Evolutionary conservation across 2,113 vertebrate species (phyloP), one percentile per base, ranked within the genome.

Genomic region (Ardeotis arabs): DNA sequence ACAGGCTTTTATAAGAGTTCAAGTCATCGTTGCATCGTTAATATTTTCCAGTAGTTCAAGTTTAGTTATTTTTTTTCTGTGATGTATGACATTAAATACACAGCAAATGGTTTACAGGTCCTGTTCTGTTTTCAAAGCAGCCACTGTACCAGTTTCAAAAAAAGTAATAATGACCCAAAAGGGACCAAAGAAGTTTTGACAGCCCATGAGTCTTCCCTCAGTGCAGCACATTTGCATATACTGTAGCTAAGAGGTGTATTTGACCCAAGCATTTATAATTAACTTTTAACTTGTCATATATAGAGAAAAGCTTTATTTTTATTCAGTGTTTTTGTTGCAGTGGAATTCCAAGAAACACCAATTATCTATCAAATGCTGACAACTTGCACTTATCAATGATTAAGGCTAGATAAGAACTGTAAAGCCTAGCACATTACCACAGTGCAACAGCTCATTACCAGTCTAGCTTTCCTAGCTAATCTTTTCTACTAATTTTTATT

Each of bases 371-470:
- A 85, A 73, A 85, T 87, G 82, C 67, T 74, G 82, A 88, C 84
- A 95, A 66, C 63, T 95, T 63, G 62, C 63, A 73, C 67, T 96
- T 91, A 80, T 70, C 87, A 67, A 78, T 93, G 95, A 95, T 97
- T 91, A 97, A 62, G 55, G 72, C 84, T 87, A 87, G 70, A 91
- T 91, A 83, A 67, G 84, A 95, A 93, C 94, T 87, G 84, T 84
- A 95, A 96, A 88, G 41, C 79, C 21, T 78, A 94, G 78, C 77
- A 87, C 35, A 94, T 95, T 89, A 89, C 49, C 81, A 31, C 16
- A 84, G 87, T 79, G 87, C 73, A 96, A 87, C 79, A 95, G 84
- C 93, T 95, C 94, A 93, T 96, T 97, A 91, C 67, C 86, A 91
- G 50, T 67, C 67, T 79, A 91, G 95, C 53, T 79, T 79, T 92